Conservation (phyloP, 2,113 vertebrate genomes). For the Festucalex cinctus region DNA sequence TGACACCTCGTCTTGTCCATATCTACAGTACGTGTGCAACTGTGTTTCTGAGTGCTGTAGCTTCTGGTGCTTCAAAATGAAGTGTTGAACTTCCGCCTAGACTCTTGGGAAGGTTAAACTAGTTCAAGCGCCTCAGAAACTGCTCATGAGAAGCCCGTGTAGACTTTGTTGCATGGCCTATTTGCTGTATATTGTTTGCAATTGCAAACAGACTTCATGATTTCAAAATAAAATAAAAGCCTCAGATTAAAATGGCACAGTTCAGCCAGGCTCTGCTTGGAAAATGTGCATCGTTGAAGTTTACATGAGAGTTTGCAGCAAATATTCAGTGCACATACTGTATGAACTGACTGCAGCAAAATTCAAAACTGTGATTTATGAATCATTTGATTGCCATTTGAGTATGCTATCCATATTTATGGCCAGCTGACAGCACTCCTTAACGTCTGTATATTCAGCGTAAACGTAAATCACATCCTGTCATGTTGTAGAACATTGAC, state of each 20-base stretch:
- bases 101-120: slow-evolving; percentile 54
- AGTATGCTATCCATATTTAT: slow-evolving; percentile 54
- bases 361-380: slow-evolving; percentile 51
- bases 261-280: slow-evolving; percentile 5
- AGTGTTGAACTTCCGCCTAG: slow-evolving; percentile 17
- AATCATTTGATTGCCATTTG: slow-evolving; percentile 52
- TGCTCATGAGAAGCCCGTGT: slow-evolving; percentile 24
- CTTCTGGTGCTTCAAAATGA: slow-evolving; percentile 29
- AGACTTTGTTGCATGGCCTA: slow-evolving; percentile 36
- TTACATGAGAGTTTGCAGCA: not conserved
- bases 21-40: not conserved
- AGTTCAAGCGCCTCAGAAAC: slow-evolving; percentile 40
- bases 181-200: slow-evolving; percentile 39
- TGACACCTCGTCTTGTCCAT: slow-evolving; percentile 1
- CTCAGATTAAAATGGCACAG: slow-evolving; percentile 11
- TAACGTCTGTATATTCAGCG: slow-evolving; percentile 31
- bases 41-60: slow-evolving; percentile 13
- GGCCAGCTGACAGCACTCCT: slow-evolving; percentile 36
- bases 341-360: slow-evolving; percentile 32
- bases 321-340: slow-evolving; percentile 12
- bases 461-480: slow-evolving; percentile 48
- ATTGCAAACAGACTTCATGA: slow-evolving; percentile 2
- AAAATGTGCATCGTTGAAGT: slow-evolving; percentile 17
- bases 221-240: slow-evolving; percentile 17
- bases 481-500: slow-evolving; percentile 35